These are phyloP conservation scores for Mesembrinibis cayennensis DNA, from an alignment of 2,113 vertebrate species.

Conservation along the genomic window DNA sequence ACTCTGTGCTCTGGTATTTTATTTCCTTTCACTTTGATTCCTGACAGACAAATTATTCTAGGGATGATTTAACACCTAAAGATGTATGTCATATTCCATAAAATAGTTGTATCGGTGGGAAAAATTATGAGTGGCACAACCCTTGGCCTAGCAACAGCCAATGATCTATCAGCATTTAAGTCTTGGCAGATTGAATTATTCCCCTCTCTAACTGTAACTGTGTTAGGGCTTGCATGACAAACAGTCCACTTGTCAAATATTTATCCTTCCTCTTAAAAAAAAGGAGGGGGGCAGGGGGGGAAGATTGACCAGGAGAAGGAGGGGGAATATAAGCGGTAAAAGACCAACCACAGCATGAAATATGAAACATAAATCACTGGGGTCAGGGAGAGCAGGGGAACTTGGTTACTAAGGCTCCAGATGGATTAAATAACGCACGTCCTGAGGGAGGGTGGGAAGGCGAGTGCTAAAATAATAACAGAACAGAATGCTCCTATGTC, in stretches of 20 bases:
- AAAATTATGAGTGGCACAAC: slow-evolving; percentile 61
- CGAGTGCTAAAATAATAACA: slow-evolving; percentile 57
- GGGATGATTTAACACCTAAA: slow-evolving; percentile 67
- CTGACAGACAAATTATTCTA: slow-evolving; percentile 72
- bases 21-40: slow-evolving; percentile 71
- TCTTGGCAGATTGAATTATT: slow-evolving; percentile 61
- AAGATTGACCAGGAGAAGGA: background rate
- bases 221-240: slow-evolving; percentile 57
- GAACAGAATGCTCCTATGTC: slow-evolving; percentile 68
- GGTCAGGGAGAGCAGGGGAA: slow-evolving; percentile 53
- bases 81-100: slow-evolving; percentile 60
- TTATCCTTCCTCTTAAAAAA: slow-evolving; percentile 53
- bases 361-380: slow-evolving; percentile 63
- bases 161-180: slow-evolving; percentile 61
- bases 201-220: slow-evolving; percentile 34
- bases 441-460: slow-evolving; percentile 65
- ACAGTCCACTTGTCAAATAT: slow-evolving; percentile 64
- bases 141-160: slow-evolving; percentile 44
- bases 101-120: slow-evolving; percentile 38
- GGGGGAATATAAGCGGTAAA: slow-evolving; percentile 24
- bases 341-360: slow-evolving; percentile 58
- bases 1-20: slow-evolving; percentile 58
- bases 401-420: slow-evolving; percentile 69
- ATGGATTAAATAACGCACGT: slow-evolving; percentile 69
- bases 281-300: fast-evolving